A percentile compares a stretch with the other conserved stretches of the same genome.
Conservation (phyloP, 2,797 vertebrate species). For the Sebastes vulpes region DNA sequence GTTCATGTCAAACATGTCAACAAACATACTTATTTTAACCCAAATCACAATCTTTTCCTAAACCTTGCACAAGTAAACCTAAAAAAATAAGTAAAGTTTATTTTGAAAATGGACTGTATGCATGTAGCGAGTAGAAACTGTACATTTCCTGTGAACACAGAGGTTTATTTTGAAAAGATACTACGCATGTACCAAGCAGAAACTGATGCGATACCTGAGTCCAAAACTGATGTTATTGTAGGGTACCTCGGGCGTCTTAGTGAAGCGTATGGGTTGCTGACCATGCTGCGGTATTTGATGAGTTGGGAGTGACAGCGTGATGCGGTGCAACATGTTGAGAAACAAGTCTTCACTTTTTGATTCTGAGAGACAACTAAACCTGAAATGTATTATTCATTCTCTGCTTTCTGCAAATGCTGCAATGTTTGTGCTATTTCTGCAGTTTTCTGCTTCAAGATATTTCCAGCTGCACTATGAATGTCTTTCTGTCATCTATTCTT, state of each 20-base stretch:
- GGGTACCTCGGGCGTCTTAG: no score
- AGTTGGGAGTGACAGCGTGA: background rate
- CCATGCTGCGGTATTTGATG: background rate
- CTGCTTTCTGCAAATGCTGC: conserved; percentile 13
- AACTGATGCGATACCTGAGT: no score
- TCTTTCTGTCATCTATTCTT: conserved; percentile 34
- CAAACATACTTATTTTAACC: background rate
- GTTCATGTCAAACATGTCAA: no score
- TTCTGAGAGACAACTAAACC: conserved; percentile 6
- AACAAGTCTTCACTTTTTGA: background rate
- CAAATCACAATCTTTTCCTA: background rate
- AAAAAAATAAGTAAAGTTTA: background rate
- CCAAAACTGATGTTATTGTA: no score
- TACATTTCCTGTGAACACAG: background rate
- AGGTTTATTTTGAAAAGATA: no score
- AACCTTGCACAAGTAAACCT: background rate
- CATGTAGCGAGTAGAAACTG: background rate
- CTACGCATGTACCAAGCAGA: no score
- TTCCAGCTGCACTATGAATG: background rate
- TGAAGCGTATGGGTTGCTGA: background rate
- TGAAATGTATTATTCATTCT: conserved; percentile 35
- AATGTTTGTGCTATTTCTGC: background rate
- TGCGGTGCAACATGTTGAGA: background rate
- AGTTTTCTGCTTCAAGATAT: conserved; percentile 3
- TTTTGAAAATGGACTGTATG: background rate